Percentiles rank a stretch among this genome's conserved stretches.
phyloP scores from a whole-genome alignment of 2,888 invertebrate genomes.

The Philopedon plagiatum region DNA sequence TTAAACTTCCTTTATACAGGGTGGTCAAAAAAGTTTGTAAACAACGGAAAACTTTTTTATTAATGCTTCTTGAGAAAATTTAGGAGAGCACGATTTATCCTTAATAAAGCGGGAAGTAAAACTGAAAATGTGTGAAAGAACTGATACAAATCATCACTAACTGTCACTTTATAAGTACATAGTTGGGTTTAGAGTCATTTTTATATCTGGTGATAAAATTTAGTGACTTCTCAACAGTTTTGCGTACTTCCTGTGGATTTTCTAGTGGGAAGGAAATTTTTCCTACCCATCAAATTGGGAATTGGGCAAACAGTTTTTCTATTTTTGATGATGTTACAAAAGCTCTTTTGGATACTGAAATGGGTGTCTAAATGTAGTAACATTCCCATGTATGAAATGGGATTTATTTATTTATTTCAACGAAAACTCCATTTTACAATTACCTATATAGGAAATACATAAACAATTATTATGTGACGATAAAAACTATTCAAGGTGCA shows the following conservation, averaged over 20 bases:
- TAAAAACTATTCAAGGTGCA: too few species aligned
- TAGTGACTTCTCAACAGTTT: constrained; percentile 85
- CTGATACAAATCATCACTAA: constrained; percentile 92
- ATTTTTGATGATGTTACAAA: constrained; percentile 94
- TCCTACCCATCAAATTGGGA: constrained; percentile 92
- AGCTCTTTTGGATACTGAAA: constrained; percentile 97
- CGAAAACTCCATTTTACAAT: too few species aligned
- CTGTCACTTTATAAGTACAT: constrained; percentile 98
- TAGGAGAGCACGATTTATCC: too few species aligned
- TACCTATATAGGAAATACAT: too few species aligned
- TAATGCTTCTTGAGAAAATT: too few species aligned
- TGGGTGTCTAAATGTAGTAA: constrained; percentile 79
- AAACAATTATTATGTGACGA: too few species aligned
- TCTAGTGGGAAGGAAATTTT: constrained; percentile 78
- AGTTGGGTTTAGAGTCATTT: constrained; percentile 96
- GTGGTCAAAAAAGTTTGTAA: too few species aligned
- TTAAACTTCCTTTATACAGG: too few species aligned
- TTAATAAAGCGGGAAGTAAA: too few species aligned
- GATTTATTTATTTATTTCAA: too few species aligned
- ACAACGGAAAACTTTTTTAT: too few species aligned
- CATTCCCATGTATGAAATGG: too few species aligned
- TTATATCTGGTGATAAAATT: constrained; percentile 92
- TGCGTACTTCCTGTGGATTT: constrained; percentile 81
- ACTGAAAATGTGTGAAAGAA: constrained; percentile 97
- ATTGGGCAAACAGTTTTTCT: constrained; percentile 83